Evolutionary conservation across 1,140 invertebrate genomes (phyloP).

Genomic region (Tetragonula clypearis): DNA sequence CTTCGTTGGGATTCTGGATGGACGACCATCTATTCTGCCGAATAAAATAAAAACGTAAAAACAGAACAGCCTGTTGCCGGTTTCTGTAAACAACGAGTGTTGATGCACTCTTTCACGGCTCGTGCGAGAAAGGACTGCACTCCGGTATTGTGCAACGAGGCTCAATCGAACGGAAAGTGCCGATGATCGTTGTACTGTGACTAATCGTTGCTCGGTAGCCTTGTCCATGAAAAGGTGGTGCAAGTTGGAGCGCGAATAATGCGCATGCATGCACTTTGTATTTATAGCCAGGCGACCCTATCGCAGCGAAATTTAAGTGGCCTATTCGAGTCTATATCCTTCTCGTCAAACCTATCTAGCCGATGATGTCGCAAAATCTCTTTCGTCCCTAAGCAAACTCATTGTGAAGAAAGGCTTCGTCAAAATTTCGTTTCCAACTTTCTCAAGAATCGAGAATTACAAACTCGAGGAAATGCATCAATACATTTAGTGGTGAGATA

Average conservation of each 20-base stretch:
- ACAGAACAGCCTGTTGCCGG: neutral
- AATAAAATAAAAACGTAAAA: neutral
- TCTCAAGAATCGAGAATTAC: neutral
- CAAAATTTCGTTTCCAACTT: neutral
- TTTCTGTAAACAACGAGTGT: slow-evolving; percentile 25
- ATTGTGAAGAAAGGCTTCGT: neutral
- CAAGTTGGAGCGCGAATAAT: slow-evolving; percentile 51
- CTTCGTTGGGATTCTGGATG: neutral
- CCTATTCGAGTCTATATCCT: neutral
- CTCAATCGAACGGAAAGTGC: slow-evolving; percentile 33
- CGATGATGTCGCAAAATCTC: neutral
- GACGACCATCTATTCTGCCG: neutral
- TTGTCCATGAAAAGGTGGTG: slow-evolving; percentile 54
- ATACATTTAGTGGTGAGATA: neutral
- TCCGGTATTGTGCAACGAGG: slow-evolving; percentile 29
- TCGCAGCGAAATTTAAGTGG: slow-evolving; percentile 39
- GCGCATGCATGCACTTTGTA: slow-evolving; percentile 49
- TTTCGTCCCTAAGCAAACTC: neutral
- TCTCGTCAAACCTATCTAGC: neutral
- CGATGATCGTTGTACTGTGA: slow-evolving; percentile 43
- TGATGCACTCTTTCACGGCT: slow-evolving; percentile 18
- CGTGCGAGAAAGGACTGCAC: slow-evolving; percentile 7
- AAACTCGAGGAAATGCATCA: neutral
- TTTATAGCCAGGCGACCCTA: slow-evolving; percentile 38
- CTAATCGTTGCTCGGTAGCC: slow-evolving; percentile 40